Evolutionary conservation across 2,113 vertebrate species (phyloP).

Genomic region (Rhombomys opimus): DNA sequence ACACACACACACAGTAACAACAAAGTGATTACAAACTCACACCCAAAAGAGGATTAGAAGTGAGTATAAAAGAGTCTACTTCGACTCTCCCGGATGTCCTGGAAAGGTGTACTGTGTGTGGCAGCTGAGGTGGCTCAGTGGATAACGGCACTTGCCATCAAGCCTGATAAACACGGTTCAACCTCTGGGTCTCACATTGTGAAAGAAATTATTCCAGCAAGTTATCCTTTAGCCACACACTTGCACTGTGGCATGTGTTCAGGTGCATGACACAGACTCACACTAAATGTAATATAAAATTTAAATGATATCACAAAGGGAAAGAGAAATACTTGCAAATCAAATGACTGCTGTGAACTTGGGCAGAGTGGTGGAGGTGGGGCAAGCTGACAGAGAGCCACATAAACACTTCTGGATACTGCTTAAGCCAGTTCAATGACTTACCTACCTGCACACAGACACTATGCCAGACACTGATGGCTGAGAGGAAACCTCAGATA

Average conservation of each 20-base stretch:
- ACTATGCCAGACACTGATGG: not conserved
- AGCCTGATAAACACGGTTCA: not conserved
- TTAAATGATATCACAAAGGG: not conserved
- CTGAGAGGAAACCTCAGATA: slow-evolving; percentile 25
- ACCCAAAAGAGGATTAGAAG: not conserved
- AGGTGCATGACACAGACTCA: not conserved
- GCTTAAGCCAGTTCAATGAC: not conserved
- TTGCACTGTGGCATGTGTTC: not conserved
- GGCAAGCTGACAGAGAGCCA: not conserved
- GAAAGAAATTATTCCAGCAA: not conserved
- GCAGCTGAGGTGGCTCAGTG: not conserved
- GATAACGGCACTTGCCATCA: not conserved
- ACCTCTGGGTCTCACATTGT: not conserved
- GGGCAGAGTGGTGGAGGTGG: not conserved
- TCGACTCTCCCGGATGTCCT: not conserved
- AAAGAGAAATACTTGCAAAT: not conserved
- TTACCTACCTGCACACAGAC: not conserved
- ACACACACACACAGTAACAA: not conserved
- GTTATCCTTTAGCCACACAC: not conserved
- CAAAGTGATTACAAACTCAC: not conserved
- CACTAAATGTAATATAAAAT: not conserved
- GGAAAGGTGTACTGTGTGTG: not conserved
- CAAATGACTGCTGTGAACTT: not conserved
- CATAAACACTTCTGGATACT: not conserved
- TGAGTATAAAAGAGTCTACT: not conserved